These are phyloP conservation scores for Cecropterus lyciades DNA, from an alignment of 1,140 invertebrate species.

Conservation along the genomic window DNA sequence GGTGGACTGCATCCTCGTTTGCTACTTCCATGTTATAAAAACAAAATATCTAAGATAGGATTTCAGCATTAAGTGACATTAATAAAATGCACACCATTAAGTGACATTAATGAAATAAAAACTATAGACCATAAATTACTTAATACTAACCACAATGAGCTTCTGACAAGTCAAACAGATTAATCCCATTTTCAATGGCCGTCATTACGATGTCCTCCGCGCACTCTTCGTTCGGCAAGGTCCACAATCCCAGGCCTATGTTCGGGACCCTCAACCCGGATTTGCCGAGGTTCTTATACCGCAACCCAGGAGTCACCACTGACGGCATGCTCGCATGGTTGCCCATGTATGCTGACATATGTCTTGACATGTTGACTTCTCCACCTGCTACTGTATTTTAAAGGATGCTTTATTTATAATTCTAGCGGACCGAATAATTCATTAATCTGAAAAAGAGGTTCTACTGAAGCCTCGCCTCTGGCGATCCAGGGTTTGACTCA, in stretches of 20 bases:
- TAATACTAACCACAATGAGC: constrained; percentile 90
- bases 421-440: background rate
- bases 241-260: constrained; percentile 96
- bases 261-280: constrained; percentile 96
- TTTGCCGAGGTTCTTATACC: constrained; percentile 96
- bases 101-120: too few species aligned
- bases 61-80: too few species aligned
- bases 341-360: constrained; percentile 75
- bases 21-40: too few species aligned
- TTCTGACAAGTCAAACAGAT: constrained; percentile 97
- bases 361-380: constrained; percentile 71
- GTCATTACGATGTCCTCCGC: constrained; percentile 96
- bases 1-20: too few species aligned
- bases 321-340: constrained; percentile 81
- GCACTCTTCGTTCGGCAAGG: constrained; percentile 93
- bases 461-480: too few species aligned
- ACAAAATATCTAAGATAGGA: too few species aligned
- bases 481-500: too few species aligned
- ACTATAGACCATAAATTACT: too few species aligned
- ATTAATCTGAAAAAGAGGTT: too few species aligned
- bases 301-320: constrained; percentile 89
- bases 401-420: background rate
- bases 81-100: too few species aligned
- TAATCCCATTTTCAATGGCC: constrained; percentile 97
- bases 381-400: constrained; percentile 46